Conservation (phyloP, 2,113 vertebrate species). For the Tapirus terrestris region DNA sequence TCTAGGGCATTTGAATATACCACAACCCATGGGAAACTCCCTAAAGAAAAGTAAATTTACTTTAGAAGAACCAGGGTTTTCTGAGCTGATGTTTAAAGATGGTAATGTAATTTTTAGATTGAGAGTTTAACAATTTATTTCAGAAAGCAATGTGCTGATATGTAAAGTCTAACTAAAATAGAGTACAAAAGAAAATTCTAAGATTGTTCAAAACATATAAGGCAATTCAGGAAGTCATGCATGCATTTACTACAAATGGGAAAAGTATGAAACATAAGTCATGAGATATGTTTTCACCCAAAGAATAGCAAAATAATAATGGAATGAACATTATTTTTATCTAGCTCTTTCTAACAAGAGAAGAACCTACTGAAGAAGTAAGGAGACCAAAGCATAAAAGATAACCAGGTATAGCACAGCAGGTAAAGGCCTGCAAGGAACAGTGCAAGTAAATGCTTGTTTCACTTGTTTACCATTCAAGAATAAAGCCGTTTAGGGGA, state of each 20-base stretch:
- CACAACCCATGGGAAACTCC: not conserved
- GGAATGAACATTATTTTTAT: not conserved
- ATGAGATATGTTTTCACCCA: not conserved
- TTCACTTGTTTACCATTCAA: not conserved
- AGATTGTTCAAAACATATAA: not conserved
- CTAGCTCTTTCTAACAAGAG: constrained; percentile 13
- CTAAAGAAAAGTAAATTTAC: not conserved
- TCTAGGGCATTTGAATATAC: not conserved
- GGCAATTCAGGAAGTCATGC: not conserved
- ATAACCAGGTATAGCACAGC: not conserved
- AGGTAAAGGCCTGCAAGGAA: not conserved
- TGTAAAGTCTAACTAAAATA: not conserved
- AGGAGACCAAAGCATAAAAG: not conserved
- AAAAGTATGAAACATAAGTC: not conserved
- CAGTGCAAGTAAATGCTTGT: not conserved
- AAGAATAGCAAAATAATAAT: not conserved
- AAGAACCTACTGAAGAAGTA: not conserved
- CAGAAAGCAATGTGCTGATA: not conserved
- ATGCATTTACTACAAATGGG: not conserved
- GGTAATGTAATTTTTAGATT: not conserved
- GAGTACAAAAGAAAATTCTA: not conserved
- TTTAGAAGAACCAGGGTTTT: constrained; percentile 42
- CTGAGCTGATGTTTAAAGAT: constrained; percentile 30
- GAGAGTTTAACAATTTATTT: not conserved
- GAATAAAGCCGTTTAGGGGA: not conserved